Percentiles rank a stretch among this genome's conserved stretches.
Evolutionary conservation across 2,797 vertebrate genomes (phyloP).

Genomic region (Basileuterus tristriatus): DNA sequence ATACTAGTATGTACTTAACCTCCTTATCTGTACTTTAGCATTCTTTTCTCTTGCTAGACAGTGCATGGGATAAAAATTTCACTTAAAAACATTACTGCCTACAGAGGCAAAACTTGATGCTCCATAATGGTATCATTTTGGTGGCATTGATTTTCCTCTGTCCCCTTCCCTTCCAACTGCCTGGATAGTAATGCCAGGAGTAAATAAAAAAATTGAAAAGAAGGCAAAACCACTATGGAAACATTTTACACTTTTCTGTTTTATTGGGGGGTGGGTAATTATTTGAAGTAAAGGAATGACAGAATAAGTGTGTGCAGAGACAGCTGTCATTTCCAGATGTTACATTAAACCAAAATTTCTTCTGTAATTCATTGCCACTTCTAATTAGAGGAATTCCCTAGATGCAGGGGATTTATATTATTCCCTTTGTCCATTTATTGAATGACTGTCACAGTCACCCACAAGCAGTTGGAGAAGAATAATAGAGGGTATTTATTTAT

Average conservation of each 20-base stretch:
- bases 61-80: background rate
- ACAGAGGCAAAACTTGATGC: background rate
- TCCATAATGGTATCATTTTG: background rate
- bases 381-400: constrained; percentile 79
- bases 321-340: constrained; percentile 73
- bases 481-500: constrained; percentile 82
- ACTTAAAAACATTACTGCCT: background rate
- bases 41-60: background rate
- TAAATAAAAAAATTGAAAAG: background rate
- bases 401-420: constrained; percentile 75
- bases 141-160: background rate
- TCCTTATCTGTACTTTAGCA: background rate
- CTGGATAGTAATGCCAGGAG: background rate
- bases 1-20: background rate
- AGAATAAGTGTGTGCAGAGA: constrained; percentile 39
- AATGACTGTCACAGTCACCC: constrained; percentile 71
- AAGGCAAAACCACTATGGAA: background rate
- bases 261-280: background rate
- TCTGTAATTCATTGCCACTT: constrained; percentile 71
- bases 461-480: constrained; percentile 69
- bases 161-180: background rate
- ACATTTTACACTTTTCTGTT: background rate
- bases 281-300: constrained; percentile 69
- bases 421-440: constrained; percentile 73
- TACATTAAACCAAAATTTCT: constrained; percentile 74